Evolutionary conservation across 2,888 invertebrate genomes (phyloP).

Genomic region (Cryptosula pallasiana): DNA sequence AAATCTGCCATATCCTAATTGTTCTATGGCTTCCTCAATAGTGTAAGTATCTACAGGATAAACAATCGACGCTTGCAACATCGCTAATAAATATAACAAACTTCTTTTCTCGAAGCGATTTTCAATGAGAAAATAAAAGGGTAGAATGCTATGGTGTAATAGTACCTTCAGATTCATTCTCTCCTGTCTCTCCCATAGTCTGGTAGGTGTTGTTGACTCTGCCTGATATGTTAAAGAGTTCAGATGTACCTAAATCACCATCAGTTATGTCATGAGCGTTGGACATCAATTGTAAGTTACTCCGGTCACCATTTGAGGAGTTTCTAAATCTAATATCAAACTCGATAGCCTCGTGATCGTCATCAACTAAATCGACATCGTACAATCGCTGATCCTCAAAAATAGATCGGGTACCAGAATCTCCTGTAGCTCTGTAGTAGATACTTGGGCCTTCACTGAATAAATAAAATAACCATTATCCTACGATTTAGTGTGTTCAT

Average conservation of each 20-base stretch:
- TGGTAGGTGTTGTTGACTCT: neutral
- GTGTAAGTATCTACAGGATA: conserved; percentile 31
- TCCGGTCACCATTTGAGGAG: neutral
- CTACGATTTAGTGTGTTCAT: too few relatives aligned
- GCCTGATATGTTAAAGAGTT: neutral
- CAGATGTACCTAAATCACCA: neutral
- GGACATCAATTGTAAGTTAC: neutral
- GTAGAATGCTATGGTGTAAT: too few relatives aligned
- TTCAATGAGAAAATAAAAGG: too few relatives aligned
- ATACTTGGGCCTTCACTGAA: too few relatives aligned
- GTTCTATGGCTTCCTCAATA: conserved; percentile 44
- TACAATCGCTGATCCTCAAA: neutral
- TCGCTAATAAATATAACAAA: too few relatives aligned
- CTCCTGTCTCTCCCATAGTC: neutral
- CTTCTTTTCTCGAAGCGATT: too few relatives aligned
- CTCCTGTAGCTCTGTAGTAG: neutral
- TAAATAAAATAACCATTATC: too few relatives aligned
- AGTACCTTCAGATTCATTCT: neutral
- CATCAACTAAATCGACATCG: conserved; percentile 14
- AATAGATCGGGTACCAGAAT: neutral
- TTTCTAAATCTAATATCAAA: conserved; percentile 4
- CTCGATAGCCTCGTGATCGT: neutral
- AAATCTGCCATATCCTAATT: conserved; percentile 43
- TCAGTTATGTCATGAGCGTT: neutral
- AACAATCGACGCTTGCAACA: too few relatives aligned